These are phyloP conservation scores for Apamea sordens DNA, from an alignment of 2,888 invertebrate genomes.

Conservation along the genomic window DNA sequence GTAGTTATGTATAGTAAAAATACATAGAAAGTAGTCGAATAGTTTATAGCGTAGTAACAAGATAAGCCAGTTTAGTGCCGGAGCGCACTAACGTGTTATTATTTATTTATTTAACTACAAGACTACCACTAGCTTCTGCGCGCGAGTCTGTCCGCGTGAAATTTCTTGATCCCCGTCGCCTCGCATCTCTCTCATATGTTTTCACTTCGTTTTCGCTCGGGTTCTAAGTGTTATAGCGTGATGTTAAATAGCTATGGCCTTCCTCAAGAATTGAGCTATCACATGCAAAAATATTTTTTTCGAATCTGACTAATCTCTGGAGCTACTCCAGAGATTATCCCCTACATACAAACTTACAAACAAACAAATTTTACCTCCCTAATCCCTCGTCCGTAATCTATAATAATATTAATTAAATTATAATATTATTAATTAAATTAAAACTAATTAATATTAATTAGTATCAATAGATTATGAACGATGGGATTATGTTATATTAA, in stretches of 20 bases:
- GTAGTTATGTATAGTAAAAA: neutral
- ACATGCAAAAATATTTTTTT: neutral
- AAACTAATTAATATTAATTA: neutral
- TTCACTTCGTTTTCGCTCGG: neutral
- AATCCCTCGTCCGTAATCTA: neutral
- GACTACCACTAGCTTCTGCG: no score
- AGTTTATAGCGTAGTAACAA: neutral
- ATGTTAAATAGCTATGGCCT: neutral
- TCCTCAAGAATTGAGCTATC: no score
- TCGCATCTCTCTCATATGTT: neutral
- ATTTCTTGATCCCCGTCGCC: neutral
- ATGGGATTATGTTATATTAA: neutral
- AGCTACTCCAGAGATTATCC: no score
- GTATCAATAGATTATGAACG: neutral
- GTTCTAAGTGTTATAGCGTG: neutral
- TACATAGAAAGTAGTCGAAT: neutral
- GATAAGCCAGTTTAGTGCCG: neutral
- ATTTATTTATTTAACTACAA: neutral
- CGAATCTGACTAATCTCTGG: neutral
- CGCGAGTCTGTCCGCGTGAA: neutral
- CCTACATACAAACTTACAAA: neutral
- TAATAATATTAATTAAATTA: no score
- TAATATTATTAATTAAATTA: no score
- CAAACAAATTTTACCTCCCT: neutral
- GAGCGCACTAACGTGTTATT: neutral